These are phyloP conservation scores for Drosophila silvestris DNA, from an alignment of 2,888 invertebrate species.

Conservation along the genomic window DNA sequence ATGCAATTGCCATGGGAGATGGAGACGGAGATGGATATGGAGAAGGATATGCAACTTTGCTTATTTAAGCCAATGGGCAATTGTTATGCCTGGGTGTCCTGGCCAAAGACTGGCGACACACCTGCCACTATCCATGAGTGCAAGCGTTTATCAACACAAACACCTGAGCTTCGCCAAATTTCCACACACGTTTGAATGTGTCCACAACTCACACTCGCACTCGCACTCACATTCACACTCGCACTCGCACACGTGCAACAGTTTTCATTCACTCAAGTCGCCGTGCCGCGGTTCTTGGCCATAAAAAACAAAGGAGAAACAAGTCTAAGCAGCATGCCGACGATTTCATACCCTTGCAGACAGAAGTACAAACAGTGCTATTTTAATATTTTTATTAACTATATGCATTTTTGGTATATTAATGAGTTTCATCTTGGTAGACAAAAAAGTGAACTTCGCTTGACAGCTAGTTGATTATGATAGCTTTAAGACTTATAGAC, in stretches of 20 bases:
- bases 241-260: constrained; percentile 9
- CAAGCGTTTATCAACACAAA: constrained; percentile 53
- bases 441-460: background rate
- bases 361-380: background rate
- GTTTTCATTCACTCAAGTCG: constrained; percentile 57
- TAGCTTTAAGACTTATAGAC: background rate
- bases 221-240: background rate
- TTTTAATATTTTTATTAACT: background rate
- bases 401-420: background rate
- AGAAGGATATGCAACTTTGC: constrained; percentile 27
- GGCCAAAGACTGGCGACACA: background rate
- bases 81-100: constrained; percentile 10
- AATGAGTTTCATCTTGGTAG: background rate
- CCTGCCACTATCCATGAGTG: constrained; percentile 26
- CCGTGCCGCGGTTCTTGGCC: constrained; percentile 38
- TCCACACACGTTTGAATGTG: background rate
- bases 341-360: background rate
- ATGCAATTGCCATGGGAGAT: constrained; percentile 23
- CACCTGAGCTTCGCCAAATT: constrained; percentile 14
- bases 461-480: background rate
- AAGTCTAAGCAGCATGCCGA: background rate
- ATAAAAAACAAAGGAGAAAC: constrained; percentile 31
- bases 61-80: constrained; percentile 51
- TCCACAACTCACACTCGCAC: background rate
- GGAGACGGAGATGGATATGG: constrained; percentile 13